phyloP scores from a whole-genome alignment of 2,888 invertebrate genomes.

The Adelphocoris suturalis region DNA sequence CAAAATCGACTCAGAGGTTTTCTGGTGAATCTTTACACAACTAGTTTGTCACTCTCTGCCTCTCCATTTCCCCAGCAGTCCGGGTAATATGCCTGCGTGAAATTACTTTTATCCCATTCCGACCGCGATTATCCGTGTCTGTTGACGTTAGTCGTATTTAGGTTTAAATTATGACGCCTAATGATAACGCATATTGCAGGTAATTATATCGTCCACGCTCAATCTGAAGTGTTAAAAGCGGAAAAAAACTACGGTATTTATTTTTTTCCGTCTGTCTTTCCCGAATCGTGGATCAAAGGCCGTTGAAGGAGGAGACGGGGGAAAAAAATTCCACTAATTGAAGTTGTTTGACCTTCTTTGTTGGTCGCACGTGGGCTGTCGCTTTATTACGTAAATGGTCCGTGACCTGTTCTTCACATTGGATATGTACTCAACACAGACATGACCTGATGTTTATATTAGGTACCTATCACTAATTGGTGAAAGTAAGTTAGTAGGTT shows the following conservation, averaged over 20 bases:
- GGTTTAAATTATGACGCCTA: neutral
- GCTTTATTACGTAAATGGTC: neutral
- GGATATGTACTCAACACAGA: no score
- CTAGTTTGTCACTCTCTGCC: neutral
- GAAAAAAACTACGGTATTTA: conserved; percentile 7
- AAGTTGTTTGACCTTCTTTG: neutral
- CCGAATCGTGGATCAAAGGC: neutral
- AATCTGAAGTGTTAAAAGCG: conserved; percentile 7
- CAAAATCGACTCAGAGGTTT: no score
- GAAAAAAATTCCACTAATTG: neutral
- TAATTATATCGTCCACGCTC: neutral
- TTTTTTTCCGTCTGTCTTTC: neutral
- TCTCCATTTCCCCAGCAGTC: neutral
- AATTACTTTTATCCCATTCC: neutral
- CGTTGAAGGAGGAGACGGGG: neutral
- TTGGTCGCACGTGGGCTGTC: neutral
- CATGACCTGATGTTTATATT: no score
- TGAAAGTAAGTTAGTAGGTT: no score
- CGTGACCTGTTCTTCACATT: neutral
- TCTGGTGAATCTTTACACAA: neutral
- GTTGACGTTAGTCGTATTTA: neutral
- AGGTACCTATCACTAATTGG: no score
- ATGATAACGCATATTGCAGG: conserved; percentile 19
- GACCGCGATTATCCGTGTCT: neutral
- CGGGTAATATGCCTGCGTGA: neutral